These are phyloP conservation scores for Drosophila serrata DNA, from an alignment of 1,140 invertebrate species.

Conservation along the genomic window DNA sequence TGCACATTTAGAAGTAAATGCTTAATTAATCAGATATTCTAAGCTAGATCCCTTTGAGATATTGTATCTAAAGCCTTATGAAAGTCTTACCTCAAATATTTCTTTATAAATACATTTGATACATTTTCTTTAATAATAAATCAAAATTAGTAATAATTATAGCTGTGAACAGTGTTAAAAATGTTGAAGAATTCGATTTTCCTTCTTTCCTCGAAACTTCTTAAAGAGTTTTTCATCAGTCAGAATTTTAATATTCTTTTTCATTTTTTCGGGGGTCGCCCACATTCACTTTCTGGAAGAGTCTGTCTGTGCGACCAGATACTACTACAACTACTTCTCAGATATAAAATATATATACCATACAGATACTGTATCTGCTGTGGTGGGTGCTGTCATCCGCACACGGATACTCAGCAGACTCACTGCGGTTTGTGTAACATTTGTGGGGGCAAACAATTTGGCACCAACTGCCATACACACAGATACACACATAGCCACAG, in stretches of 20 bases:
- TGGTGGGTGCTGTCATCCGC: conserved; percentile 73
- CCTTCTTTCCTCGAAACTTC: too few relatives aligned
- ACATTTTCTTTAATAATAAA: neutral
- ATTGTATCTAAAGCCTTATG: neutral
- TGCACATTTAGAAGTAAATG: neutral
- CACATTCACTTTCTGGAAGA: conserved; percentile 32
- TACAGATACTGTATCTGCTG: conserved; percentile 17
- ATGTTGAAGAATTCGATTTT: neutral
- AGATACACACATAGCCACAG: too few relatives aligned
- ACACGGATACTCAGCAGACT: conserved; percentile 20
- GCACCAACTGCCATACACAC: conserved; percentile 62
- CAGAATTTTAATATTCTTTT: conserved; percentile 6
- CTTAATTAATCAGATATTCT: neutral
- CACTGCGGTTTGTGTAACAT: conserved; percentile 46
- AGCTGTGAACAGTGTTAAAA: neutral
- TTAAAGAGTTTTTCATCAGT: too few relatives aligned
- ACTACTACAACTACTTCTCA: neutral
- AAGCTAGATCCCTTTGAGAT: neutral
- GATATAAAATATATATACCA: neutral
- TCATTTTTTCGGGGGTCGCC: conserved; percentile 32
- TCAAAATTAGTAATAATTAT: neutral
- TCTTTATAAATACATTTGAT: neutral
- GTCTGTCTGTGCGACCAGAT: conserved; percentile 15
- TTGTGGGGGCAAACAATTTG: conserved; percentile 79
- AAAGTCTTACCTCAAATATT: neutral